A percentile compares a stretch with the other conserved stretches of the same genome.
phyloP scores from a whole-genome alignment of 2,888 invertebrate genomes.

The Venustoraphidia nigricollis region DNA sequence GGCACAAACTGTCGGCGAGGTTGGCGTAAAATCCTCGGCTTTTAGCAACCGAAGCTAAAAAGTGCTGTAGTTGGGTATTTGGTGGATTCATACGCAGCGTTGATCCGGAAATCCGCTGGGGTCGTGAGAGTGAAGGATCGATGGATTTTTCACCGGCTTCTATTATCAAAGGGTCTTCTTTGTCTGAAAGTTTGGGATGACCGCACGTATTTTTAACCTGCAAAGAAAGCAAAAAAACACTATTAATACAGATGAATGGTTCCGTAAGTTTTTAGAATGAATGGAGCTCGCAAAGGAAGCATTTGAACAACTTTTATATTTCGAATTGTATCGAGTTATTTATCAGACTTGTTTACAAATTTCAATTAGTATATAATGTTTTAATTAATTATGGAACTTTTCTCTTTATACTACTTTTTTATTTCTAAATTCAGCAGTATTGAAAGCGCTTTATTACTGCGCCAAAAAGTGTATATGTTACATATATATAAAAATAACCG shows the following conservation, averaged over 20 bases:
- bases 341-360: not conserved
- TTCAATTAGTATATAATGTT: not conserved
- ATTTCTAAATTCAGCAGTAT: too few relatives aligned
- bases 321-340: not conserved
- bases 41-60: constrained; percentile 46
- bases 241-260: too few relatives aligned
- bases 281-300: not conserved
- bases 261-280: too few relatives aligned
- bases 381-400: too few relatives aligned
- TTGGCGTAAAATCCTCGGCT: constrained; percentile 73
- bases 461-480: too few relatives aligned
- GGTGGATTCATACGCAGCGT: constrained; percentile 26
- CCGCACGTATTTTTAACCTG: constrained; percentile 41
- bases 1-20: constrained; percentile 66
- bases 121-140: constrained; percentile 15
- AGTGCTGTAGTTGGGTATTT: constrained; percentile 45
- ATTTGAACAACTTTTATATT: not conserved
- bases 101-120: constrained; percentile 16
- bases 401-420: too few relatives aligned
- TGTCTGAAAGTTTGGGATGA: constrained; percentile 20
- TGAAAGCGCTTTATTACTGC: too few relatives aligned
- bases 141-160: not conserved
- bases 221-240: constrained; percentile 12
- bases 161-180: constrained; percentile 16
- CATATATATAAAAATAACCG: too few relatives aligned